Conservation (phyloP, 2,797 vertebrate species). For the Miichthys miiuy region DNA sequence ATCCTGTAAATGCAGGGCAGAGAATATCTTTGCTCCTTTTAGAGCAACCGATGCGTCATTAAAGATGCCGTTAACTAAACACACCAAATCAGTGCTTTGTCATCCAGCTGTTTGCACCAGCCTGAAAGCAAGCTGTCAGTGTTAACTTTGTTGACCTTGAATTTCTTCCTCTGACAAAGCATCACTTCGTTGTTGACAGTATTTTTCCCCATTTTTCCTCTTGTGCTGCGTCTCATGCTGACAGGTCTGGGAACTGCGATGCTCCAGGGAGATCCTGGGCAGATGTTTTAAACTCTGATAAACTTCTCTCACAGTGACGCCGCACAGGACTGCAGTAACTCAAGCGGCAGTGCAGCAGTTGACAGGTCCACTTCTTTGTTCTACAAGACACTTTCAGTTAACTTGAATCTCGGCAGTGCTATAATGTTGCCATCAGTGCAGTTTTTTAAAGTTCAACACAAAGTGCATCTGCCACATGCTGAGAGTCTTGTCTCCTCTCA, state of each 20-base stretch:
- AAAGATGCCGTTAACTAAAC: conserved; percentile 10
- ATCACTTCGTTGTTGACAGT: neutral
- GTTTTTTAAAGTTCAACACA: conserved; percentile 9
- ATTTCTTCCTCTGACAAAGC: conserved; percentile 20
- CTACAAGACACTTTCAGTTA: neutral
- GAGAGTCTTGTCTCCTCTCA: conserved; percentile 29
- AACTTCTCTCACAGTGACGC: neutral
- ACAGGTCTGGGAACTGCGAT: neutral
- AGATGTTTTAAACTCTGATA: conserved; percentile 13
- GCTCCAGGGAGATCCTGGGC: neutral
- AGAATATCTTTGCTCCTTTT: conserved; percentile 8
- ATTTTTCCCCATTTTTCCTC: neutral
- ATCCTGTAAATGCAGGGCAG: conserved; percentile 9
- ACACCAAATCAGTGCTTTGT: neutral
- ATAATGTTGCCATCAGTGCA: conserved; percentile 6
- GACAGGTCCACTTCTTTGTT: conserved; percentile 18
- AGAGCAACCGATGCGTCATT: conserved; percentile 16
- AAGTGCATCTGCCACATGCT: conserved; percentile 17
- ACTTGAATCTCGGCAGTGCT: conserved; percentile 24
- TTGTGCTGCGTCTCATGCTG: conserved; percentile 14
- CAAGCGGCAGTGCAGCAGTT: conserved; percentile 12
- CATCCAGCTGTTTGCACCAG: conserved; percentile 15
- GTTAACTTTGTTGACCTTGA: conserved; percentile 12
- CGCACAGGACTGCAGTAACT: conserved; percentile 4
- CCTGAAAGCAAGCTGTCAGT: conserved; percentile 25